phyloP scores from a whole-genome alignment of 2,113 vertebrate genomes.

The Dicaeum eximium region DNA sequence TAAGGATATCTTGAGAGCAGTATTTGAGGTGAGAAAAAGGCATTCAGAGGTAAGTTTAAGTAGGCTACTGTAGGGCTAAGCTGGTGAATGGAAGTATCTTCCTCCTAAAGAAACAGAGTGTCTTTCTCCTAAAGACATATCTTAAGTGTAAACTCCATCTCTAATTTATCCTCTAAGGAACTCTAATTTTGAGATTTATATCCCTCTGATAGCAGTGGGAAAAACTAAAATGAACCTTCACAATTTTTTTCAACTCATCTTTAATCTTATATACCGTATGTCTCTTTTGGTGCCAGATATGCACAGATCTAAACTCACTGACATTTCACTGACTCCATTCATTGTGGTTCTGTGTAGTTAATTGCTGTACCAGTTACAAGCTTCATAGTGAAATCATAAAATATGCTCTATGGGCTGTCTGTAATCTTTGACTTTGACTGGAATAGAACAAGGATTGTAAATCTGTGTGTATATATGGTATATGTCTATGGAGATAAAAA shows the following conservation, averaged over 20 bases:
- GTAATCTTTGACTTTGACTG: neutral
- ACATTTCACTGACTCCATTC: neutral
- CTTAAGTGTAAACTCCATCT: neutral
- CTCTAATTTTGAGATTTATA: neutral
- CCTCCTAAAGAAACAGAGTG: neutral
- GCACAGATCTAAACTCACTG: neutral
- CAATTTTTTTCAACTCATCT: neutral
- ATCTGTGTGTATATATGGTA: neutral
- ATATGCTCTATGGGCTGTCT: fast-evolving
- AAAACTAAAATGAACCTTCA: neutral
- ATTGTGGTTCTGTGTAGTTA: neutral
- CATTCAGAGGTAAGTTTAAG: neutral
- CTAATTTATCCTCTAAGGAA: neutral
- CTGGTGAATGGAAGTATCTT: neutral
- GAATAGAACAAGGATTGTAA: neutral
- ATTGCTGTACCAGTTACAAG: neutral
- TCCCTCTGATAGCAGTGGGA: neutral
- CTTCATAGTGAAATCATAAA: neutral
- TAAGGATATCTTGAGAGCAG: neutral
- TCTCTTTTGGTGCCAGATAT: neutral
- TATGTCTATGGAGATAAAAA: neutral
- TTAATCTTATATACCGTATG: neutral
- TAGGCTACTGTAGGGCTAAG: neutral
- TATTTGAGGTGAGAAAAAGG: neutral
- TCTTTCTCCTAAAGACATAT: fast-evolving